These are phyloP conservation scores for Acheta domesticus DNA, from an alignment of 2,888 invertebrate genomes.

Conservation along the genomic window DNA sequence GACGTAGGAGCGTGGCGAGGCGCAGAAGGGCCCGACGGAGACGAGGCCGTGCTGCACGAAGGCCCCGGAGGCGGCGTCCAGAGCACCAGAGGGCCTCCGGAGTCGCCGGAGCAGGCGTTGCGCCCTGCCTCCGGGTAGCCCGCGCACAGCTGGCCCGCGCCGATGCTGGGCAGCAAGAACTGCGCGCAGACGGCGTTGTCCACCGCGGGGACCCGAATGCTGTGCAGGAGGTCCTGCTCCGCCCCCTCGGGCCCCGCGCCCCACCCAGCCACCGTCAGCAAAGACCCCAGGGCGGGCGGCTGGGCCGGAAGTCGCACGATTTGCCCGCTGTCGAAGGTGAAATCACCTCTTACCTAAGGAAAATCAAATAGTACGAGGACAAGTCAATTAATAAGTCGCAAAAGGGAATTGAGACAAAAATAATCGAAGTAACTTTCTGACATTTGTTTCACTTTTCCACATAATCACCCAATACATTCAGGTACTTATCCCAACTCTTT, in stretches of 20 bases:
- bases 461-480: too few relatives aligned
- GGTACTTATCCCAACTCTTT: too few relatives aligned
- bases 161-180: slow-evolving; percentile 33
- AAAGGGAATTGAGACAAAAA: too few relatives aligned
- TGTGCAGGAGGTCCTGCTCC: slow-evolving; percentile 42
- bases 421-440: too few relatives aligned
- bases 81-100: slow-evolving; percentile 51
- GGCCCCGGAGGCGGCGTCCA: slow-evolving; percentile 42
- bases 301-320: slow-evolving; percentile 42
- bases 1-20: slow-evolving; percentile 51
- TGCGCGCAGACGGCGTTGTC: slow-evolving; percentile 43
- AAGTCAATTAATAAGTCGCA: too few relatives aligned
- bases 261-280: slow-evolving; percentile 44
- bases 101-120: slow-evolving; percentile 51
- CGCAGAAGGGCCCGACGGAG: slow-evolving; percentile 53
- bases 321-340: slow-evolving; percentile 34
- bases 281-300: not conserved
- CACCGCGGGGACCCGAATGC: slow-evolving; percentile 43
- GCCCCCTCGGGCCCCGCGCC: slow-evolving; percentile 45
- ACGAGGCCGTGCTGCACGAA: not conserved
- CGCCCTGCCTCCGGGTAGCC: slow-evolving; percentile 54
- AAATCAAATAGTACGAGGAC: too few relatives aligned
- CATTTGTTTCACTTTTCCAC: too few relatives aligned
- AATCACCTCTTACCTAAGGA: too few relatives aligned
- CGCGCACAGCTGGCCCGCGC: slow-evolving; percentile 57